Evolutionary conservation across 2,797 vertebrate genomes (phyloP), one percentile per base, ranked within the genome.

Genomic region (Apogon hyalosoma): DNA sequence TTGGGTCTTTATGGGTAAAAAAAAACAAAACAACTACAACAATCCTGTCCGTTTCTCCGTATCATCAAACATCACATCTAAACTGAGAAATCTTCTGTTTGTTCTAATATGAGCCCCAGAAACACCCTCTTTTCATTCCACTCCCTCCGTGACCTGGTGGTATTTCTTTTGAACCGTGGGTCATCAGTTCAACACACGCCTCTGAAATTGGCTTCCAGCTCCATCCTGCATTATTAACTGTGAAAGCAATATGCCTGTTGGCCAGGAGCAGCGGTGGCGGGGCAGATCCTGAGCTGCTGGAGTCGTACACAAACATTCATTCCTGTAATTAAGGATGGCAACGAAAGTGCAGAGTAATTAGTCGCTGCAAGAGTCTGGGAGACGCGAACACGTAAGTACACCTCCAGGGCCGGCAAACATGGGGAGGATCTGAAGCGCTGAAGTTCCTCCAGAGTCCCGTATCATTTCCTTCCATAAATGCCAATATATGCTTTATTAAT

Each of bases 141-240:
- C 52, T 65, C 80, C 42, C 42, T 63, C 19, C 0, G 14, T 68
- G 47, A 85, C 77, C 80, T 71, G 56, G 0, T 31, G 6, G 41
- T 48, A 11, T 73, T 66, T 59, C 48, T 63, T 62, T 31, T 57
- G 36, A 69, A 40, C 62, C 52, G 48, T 58, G 52, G 83, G 82
- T 88, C 76, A 88, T 78, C 78, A 69, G 86, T 88, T 90, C 79
- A 91, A 51, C 72, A 50, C 58, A 69, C 47, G 57, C 66, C 81
- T 79, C 70, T 71, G 77, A 76, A 65, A 82, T 77, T 71, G 72
- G 82, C 73, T 78, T 48, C 68, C 56, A 65, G 71, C 82, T 65
- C 46, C 64, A 0, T 53, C 52, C 67, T 59, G 56, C 72, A 60
- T 88, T 85, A 83, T 83, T 82, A 75, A 75, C 63, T 69, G 55